Conservation (phyloP, 2,797 vertebrate species). For the Chelmon rostratus region DNA sequence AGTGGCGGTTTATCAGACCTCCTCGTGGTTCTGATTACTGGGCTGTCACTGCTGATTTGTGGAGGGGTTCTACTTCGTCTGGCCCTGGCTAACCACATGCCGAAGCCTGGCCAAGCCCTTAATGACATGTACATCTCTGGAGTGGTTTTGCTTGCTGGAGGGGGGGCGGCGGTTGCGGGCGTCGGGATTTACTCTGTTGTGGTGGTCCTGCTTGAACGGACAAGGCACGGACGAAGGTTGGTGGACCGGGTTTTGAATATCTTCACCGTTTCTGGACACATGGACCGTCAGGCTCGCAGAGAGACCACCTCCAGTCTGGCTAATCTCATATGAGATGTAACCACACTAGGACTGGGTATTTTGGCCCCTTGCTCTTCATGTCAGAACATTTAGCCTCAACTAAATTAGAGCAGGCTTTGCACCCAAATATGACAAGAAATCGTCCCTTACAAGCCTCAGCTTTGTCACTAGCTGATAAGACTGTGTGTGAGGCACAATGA, state of each 20-base stretch:
- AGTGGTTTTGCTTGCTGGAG: slow-evolving; percentile 88
- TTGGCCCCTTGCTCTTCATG: neutral
- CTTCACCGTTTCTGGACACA: slow-evolving; percentile 93
- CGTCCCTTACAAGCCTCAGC: slow-evolving; percentile 42
- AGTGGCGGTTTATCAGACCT: slow-evolving; percentile 93
- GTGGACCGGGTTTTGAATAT: slow-evolving; percentile 83
- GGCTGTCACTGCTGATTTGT: slow-evolving; percentile 89
- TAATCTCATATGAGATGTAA: slow-evolving; percentile 90
- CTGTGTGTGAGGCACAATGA: slow-evolving; percentile 12
- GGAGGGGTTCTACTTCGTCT: slow-evolving; percentile 91
- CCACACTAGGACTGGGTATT: neutral
- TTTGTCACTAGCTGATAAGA: slow-evolving; percentile 28
- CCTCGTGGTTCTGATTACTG: slow-evolving; percentile 90
- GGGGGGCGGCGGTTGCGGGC: slow-evolving; percentile 86
- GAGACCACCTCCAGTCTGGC: slow-evolving; percentile 96
- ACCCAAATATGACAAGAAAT: slow-evolving; percentile 38
- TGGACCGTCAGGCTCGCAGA: slow-evolving; percentile 83
- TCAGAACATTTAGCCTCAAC: slow-evolving; percentile 32
- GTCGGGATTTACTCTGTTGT: slow-evolving; percentile 78
- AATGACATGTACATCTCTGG: slow-evolving; percentile 95
- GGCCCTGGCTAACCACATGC: slow-evolving; percentile 88
- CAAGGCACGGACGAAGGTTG: slow-evolving; percentile 78
- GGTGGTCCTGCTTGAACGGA: slow-evolving; percentile 81
- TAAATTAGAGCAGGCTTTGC: slow-evolving; percentile 37
- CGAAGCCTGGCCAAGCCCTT: slow-evolving; percentile 87